Evolutionary conservation across 2,888 invertebrate genomes (phyloP).

Genomic region (Chrysolina oricalcia): DNA sequence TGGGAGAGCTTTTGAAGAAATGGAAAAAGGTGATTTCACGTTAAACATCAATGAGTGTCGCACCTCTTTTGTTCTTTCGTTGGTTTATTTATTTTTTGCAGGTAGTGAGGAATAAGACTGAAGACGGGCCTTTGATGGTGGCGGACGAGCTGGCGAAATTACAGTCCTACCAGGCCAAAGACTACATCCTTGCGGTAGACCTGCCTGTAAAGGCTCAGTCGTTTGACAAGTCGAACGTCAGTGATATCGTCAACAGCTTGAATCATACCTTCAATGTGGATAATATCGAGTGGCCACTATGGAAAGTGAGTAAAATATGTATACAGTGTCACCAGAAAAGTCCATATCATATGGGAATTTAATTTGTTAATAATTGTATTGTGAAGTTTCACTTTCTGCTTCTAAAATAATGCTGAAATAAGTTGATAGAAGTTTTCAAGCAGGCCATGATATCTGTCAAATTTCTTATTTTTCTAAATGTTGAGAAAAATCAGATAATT

Average conservation of each 20-base stretch:
- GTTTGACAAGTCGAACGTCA: slow-evolving; percentile 61
- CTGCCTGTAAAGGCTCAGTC: slow-evolving; percentile 67
- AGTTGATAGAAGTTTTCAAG: no score
- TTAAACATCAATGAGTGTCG: no score
- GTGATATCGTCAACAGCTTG: slow-evolving; percentile 59
- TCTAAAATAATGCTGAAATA: no score
- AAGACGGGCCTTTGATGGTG: slow-evolving; percentile 67
- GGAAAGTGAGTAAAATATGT: slow-evolving; percentile 70
- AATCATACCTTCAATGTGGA: slow-evolving; percentile 64
- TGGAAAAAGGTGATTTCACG: slow-evolving; percentile 73
- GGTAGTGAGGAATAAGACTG: slow-evolving; percentile 76
- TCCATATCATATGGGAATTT: no score
- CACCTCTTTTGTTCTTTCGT: background rate
- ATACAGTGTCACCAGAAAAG: no score
- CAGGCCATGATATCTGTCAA: no score
- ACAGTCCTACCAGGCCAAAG: slow-evolving; percentile 65
- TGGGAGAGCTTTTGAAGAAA: slow-evolving; percentile 76
- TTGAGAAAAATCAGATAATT: no score
- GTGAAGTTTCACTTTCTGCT: no score
- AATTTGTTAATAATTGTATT: no score
- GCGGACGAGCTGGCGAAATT: slow-evolving; percentile 65
- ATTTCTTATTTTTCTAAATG: no score
- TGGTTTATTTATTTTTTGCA: slow-evolving; percentile 9
- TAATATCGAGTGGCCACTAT: slow-evolving; percentile 72
- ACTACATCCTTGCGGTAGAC: slow-evolving; percentile 66